A percentile compares a stretch with the other conserved stretches of the same genome.
Conservation (phyloP, 2,113 vertebrate genomes). For the Oncorhynchus tshawytscha region DNA sequence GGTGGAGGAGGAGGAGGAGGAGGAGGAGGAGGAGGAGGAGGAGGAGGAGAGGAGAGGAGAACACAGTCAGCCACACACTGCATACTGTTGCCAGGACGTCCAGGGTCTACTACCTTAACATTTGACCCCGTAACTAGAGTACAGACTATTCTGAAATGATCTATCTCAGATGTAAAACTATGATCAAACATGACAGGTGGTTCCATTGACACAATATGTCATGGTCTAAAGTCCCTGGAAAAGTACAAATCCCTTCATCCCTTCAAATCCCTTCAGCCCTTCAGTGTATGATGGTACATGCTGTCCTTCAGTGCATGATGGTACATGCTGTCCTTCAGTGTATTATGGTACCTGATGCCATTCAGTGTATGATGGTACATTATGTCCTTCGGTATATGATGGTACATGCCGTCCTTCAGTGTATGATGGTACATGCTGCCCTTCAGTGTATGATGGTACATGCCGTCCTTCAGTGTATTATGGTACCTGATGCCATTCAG, state of each 20-base stretch:
- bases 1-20: neutral
- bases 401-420: neutral
- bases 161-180: neutral
- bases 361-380: neutral
- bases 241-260: conserved; percentile 6
- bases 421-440: neutral
- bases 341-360: neutral
- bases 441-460: neutral
- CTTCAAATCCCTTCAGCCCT: too few relatives aligned
- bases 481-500: too few relatives aligned
- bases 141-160: neutral
- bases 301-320: neutral
- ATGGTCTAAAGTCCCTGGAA: neutral
- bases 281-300: neutral
- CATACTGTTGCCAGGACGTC: neutral
- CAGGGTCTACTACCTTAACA: neutral
- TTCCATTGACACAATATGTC: neutral
- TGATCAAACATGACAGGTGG: neutral
- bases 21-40: neutral
- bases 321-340: neutral
- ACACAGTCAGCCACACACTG: neutral
- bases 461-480: neutral
- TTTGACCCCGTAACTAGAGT: neutral
- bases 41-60: neutral
- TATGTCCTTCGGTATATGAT: neutral